Percentiles rank a stretch among this genome's conserved stretches.
phyloP scores from a whole-genome alignment of 2,113 vertebrate species.

The Vimba vimba region DNA sequence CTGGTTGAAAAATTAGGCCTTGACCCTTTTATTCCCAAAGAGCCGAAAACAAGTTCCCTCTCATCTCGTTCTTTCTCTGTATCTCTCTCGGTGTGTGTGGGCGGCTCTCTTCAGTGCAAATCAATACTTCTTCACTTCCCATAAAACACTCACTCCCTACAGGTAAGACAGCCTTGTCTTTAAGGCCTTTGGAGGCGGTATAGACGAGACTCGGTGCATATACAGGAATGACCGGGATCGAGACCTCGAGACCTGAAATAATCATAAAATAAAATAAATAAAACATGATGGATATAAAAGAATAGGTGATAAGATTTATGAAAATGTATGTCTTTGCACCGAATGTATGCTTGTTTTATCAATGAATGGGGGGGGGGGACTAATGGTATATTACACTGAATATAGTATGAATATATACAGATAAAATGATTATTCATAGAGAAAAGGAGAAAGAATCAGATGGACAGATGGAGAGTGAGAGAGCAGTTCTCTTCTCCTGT shows the following conservation, averaged over 20 bases:
- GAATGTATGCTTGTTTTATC: background rate
- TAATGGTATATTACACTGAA: background rate
- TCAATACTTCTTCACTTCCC: conserved; percentile 54
- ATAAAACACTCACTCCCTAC: conserved; percentile 40
- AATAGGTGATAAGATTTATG: background rate
- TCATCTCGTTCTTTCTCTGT: conserved; percentile 29
- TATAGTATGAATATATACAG: background rate
- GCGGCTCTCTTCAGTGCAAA: conserved; percentile 58
- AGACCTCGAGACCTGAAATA: background rate
- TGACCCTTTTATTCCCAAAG: conserved; percentile 45
- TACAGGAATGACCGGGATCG: background rate
- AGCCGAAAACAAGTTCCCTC: conserved; percentile 46
- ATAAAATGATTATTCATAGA: background rate
- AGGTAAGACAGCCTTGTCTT: conserved; percentile 44
- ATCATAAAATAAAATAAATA: background rate
- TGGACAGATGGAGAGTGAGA: conserved; percentile 16
- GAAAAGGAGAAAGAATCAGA: background rate
- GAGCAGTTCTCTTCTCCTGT: background rate
- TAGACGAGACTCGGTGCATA: conserved; percentile 8
- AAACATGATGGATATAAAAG: background rate
- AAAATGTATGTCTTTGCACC: background rate
- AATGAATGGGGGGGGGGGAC: too few species aligned
- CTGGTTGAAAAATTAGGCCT: conserved; percentile 25
- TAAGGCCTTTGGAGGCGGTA: conserved; percentile 26
- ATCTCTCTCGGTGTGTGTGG: conserved; percentile 47